Conservation (phyloP, 2,113 vertebrate species). For the Macroglossus sobrinus region DNA sequence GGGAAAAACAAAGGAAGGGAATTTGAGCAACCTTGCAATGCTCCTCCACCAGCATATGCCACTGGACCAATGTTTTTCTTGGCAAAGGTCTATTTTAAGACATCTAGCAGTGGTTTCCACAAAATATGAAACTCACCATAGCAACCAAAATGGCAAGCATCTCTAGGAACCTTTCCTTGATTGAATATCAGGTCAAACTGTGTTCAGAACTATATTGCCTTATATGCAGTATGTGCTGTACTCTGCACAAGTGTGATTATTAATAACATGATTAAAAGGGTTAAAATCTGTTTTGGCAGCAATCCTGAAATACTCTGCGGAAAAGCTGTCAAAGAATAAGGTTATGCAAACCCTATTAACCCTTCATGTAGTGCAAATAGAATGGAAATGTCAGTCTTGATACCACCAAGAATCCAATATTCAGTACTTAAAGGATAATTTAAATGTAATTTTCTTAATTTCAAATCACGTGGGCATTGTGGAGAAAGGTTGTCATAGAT, state of each 20-base stretch:
- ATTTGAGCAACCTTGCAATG: conserved; percentile 79
- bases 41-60: conserved; percentile 80
- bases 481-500: neutral
- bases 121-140: conserved; percentile 78
- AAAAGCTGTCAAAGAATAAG: conserved; percentile 78
- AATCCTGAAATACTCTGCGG: conserved; percentile 62
- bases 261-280: conserved; percentile 78
- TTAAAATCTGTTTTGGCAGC: conserved; percentile 79
- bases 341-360: conserved; percentile 82
- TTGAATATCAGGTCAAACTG: conserved; percentile 50
- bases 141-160: conserved; percentile 72
- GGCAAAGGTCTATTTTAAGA: conserved; percentile 80
- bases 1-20: conserved; percentile 83
- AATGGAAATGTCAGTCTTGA: conserved; percentile 80
- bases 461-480: neutral
- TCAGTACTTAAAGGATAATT: conserved; percentile 70
- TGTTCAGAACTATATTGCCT: conserved; percentile 35
- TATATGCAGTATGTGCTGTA: neutral
- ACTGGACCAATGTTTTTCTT: conserved; percentile 83
- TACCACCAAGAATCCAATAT: conserved; percentile 78
- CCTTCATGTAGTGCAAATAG: conserved; percentile 75
- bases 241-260: conserved; percentile 61
- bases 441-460: conserved; percentile 60
- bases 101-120: conserved; percentile 73
- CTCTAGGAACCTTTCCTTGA: conserved; percentile 56